Base-by-base conservation (phyloP, 2,113 vertebrate species). In the Hemiprocne comata region DNA sequence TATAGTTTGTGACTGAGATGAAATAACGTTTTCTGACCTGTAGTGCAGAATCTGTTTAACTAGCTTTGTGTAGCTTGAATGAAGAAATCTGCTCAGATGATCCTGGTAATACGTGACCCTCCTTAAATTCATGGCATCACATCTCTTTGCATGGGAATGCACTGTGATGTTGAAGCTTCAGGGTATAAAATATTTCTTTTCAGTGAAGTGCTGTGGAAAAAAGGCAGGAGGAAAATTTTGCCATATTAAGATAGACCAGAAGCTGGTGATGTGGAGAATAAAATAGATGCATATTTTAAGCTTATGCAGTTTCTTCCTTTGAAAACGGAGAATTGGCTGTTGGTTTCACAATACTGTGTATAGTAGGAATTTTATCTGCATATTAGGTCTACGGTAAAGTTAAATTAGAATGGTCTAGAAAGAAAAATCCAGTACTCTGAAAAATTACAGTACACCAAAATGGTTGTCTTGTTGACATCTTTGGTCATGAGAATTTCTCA, bases 161-260 rank as follows among this genome's bases (percentile, higher is more conserved):
- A 65, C 79, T 96, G 85, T 92, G 66, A 89, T 95, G 81, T 85
- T 96, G 95, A 75, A 97, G 90, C 90, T 84, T 94, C 80, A 90
- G 82, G 34, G 74, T 97, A 77, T 95, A 93, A 97, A 61, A 4
- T 57, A 25, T 38, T 75, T 33, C 40, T 44, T 70, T 61, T 90
- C 54, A 96, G 9, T 93, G 36, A 83, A 96, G 62, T 82, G 29
- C 65, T 94, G 10, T 62, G 24, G 17, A 86, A 78, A 87, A 84
- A 93, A 89, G 67, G 7, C 38, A 61, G 9, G 40, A n/a, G 31
- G 79, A 94, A 91, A 96, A 69, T 13, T 95, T 42, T 93, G 66
- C 81, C 90, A 9, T 78, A 85, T 93, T 92, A 97, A 94, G 84
- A 95, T 93, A 96, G 97, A 96, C 87, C 55, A 89, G 74, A 97